Base-by-base conservation (phyloP, 2,113 vertebrate genomes). In the Malurus melanocephalus region DNA sequence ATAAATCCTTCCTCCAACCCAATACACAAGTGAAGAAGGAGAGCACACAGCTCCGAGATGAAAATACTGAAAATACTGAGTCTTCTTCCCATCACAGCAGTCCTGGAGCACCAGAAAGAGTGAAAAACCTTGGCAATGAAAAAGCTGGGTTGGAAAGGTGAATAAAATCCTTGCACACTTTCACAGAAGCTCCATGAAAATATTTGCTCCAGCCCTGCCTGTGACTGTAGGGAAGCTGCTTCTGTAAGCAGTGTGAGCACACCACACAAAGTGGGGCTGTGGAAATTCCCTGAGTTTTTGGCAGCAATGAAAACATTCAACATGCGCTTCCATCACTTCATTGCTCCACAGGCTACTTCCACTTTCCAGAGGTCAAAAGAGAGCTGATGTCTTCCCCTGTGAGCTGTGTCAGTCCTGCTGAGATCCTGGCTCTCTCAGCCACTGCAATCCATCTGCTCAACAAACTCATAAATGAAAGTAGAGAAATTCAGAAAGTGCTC, bases 381-480 rank as follows among this genome's bases (percentile, higher is more conserved):
- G 48, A 78, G 27, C 33, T 66, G 38, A 60, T 26, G 13, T 19
- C 27, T 62, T 65, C 27, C 15, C 2, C 28, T 17, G 23, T 46
- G 30, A 49, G 22, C 18, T 53, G 5, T 22, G 15, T 17, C 22
- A 49, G 13, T 30, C 21, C 22, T 60, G 21, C n/a, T 48, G 68
- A 88, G 52, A 78, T 1, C 1, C 13, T 64, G 56, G 17, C 24
- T 10, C 56, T 60, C 28, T 67, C 40, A 71, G 53, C 20, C 61
- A 69, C 0, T 0, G 22, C 24, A 82, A 77, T 71, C 15, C 16
- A 60, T n/a, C 28, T 40, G 33, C 28, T 42, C 19, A 62, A 57
- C 9, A 68, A 73, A 61, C 5, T 84, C 61, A 16, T 15, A 65
- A 60, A 84, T 14, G 4, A 17, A 76, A 67, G 13, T 11, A 68